phyloP scores from a whole-genome alignment of 2,888 invertebrate genomes.

The Hypsopygia costalis region DNA sequence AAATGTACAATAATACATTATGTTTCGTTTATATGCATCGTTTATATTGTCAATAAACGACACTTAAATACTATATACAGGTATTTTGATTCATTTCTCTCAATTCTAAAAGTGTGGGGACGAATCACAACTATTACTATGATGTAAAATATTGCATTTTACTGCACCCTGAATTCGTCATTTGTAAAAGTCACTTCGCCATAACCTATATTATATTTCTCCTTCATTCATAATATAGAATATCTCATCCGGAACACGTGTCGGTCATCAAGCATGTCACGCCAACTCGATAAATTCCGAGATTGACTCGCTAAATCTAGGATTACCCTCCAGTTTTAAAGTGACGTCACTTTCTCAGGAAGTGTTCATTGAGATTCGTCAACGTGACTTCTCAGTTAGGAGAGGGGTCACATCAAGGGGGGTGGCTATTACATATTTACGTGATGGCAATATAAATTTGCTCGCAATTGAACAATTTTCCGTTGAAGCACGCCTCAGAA shows the following conservation, averaged over 20 bases:
- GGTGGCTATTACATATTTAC: slow-evolving; percentile 43
- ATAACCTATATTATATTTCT: neutral
- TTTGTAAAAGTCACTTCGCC: neutral
- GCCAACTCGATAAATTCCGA: neutral
- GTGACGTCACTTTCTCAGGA: neutral
- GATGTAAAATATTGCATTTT: too few relatives aligned
- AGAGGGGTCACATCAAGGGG: slow-evolving; percentile 12
- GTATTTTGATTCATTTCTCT: too few relatives aligned
- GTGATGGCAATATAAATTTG: slow-evolving; percentile 42
- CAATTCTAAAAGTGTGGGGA: neutral
- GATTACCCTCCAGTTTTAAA: neutral
- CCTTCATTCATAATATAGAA: neutral
- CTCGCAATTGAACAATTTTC: slow-evolving; percentile 28
- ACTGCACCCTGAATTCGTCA: too few relatives aligned
- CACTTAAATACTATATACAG: too few relatives aligned
- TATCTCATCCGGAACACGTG: neutral
- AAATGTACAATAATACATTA: too few relatives aligned
- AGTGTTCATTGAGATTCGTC: slow-evolving; percentile 21
- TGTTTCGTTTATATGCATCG: too few relatives aligned
- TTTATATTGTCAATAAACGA: too few relatives aligned
- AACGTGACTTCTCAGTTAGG: slow-evolving; percentile 21
- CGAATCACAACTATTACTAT: too few relatives aligned
- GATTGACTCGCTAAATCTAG: neutral
- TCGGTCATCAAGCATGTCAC: neutral
- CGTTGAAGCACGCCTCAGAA: slow-evolving; percentile 34